Evolutionary conservation across 1,140 invertebrate genomes (phyloP).

Genomic region (fruit fly (Drosophila melanogaster)): DNA sequence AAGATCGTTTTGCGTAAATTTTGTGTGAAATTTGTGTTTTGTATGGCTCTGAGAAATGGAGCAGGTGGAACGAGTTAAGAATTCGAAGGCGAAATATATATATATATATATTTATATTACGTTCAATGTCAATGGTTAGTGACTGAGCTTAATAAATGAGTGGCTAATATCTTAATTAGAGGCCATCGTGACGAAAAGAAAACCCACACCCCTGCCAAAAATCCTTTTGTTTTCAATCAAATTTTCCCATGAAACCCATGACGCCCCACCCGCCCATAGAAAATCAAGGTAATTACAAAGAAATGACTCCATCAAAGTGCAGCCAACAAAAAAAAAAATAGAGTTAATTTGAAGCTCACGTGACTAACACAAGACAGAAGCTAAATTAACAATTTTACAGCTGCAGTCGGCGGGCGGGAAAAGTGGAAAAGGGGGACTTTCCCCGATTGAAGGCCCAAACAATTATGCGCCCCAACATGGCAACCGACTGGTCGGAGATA

Average conservation of each 20-base stretch:
- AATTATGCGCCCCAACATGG: conserved; percentile 73
- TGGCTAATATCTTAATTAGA: neutral
- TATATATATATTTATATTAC: too few species aligned
- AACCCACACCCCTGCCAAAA: neutral
- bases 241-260: conserved; percentile 26
- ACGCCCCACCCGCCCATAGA: conserved; percentile 7
- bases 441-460: conserved; percentile 58
- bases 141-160: neutral
- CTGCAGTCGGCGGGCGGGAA: conserved; percentile 28
- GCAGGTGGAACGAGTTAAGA: conserved; percentile 45
- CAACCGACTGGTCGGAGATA: conserved; percentile 46
- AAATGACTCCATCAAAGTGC: conserved; percentile 24
- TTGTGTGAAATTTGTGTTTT: conserved; percentile 51
- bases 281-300: conserved; percentile 30
- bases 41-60: conserved; percentile 48
- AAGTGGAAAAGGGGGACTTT: conserved; percentile 40
- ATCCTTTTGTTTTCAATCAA: conserved; percentile 22
- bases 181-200: neutral
- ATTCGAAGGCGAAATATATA: conserved; percentile 34
- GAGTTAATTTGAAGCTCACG: conserved; percentile 72
- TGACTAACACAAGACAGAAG: conserved; percentile 77
- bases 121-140: neutral
- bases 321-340: conserved; percentile 45
- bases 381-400: conserved; percentile 80
- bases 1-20: conserved; percentile 62